These are phyloP conservation scores for Sciurus carolinensis DNA, from an alignment of 2,797 vertebrate genomes.

Conservation along the genomic window DNA sequence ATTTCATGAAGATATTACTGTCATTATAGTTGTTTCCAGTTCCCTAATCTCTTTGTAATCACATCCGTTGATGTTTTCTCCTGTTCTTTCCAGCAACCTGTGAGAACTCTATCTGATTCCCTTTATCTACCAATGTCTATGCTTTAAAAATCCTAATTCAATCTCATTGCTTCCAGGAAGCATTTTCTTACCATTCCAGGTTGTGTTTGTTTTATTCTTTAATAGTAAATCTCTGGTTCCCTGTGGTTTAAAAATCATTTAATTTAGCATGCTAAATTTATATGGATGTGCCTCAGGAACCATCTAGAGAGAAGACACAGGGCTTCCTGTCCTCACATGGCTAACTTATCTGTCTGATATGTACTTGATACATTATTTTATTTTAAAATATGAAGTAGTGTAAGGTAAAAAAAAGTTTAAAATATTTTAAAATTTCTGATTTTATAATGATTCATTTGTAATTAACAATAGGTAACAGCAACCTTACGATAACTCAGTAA, in stretches of 20 bases:
- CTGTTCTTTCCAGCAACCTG: neutral
- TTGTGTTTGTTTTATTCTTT: neutral
- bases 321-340: neutral
- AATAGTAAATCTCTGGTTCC: neutral
- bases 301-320: neutral
- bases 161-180: neutral
- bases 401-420: neutral
- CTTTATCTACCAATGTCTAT: neutral
- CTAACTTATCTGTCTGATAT: neutral
- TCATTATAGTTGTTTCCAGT: neutral
- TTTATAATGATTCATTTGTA: neutral
- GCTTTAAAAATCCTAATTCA: neutral
- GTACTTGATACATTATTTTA: neutral
- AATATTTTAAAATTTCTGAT: neutral
- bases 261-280: neutral
- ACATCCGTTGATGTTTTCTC: neutral
- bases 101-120: neutral
- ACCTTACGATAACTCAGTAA: neutral
- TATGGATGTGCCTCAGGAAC: neutral
- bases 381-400: neutral
- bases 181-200: neutral
- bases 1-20: neutral
- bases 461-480: neutral
- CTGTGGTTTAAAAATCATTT: neutral
- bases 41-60: neutral